phyloP scores from a whole-genome alignment of 1,140 invertebrate genomes.

The Brachionus koreanus region DNA sequence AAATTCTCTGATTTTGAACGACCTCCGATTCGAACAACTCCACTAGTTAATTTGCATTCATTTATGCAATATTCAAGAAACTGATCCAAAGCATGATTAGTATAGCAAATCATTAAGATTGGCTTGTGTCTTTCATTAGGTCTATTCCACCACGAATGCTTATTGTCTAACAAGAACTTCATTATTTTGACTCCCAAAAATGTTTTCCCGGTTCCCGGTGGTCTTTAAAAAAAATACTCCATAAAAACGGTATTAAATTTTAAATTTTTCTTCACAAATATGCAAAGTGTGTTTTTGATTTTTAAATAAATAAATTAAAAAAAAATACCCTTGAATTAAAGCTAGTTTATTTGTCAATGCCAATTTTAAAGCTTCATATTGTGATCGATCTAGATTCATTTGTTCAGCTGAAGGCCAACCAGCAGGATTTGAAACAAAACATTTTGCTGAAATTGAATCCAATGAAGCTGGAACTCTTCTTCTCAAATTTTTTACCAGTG shows the following conservation, averaged over 20 bases:
- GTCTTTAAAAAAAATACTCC: constrained; percentile 64
- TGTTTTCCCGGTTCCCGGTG: constrained; percentile 76
- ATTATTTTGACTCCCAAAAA: constrained; percentile 68
- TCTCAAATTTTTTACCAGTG: too few species aligned
- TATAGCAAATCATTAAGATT: constrained; percentile 71
- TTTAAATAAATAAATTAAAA: background rate
- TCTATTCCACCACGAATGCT: constrained; percentile 47
- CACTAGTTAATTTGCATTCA: constrained; percentile 5
- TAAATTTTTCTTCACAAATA: background rate
- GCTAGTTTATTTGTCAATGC: constrained; percentile 61
- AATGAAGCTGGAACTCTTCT: too few species aligned
- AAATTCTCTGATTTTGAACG: background rate
- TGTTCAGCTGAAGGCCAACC: constrained; percentile 49
- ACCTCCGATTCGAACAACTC: constrained; percentile 17
- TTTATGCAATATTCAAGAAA: constrained; percentile 46
- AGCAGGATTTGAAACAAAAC: constrained; percentile 20
- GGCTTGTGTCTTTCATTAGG: constrained; percentile 50
- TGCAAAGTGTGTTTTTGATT: background rate
- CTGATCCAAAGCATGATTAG: constrained; percentile 77
- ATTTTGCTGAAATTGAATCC: background rate
- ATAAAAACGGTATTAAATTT: background rate
- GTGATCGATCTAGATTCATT: constrained; percentile 55
- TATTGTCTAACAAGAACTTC: constrained; percentile 58
- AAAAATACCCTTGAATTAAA: constrained; percentile 66
- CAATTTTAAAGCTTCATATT: constrained; percentile 57